phyloP scores from a whole-genome alignment of 1,140 invertebrate genomes.

The Solenopsis fugax region DNA sequence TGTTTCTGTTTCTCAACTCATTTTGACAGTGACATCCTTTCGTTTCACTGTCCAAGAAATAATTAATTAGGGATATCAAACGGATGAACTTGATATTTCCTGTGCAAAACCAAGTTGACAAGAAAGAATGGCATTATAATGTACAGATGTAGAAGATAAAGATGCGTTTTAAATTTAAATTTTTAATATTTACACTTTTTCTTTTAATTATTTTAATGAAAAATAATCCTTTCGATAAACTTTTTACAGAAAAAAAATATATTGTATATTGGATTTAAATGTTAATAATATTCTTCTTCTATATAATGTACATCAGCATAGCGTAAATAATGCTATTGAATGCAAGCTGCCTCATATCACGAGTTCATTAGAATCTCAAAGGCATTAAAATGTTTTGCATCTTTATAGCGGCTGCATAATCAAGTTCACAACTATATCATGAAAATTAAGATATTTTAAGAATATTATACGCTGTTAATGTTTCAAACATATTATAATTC shows the following conservation, averaged over 20 bases:
- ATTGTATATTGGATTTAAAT: not conserved
- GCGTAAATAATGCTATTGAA: constrained; percentile 32
- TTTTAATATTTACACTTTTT: not conserved
- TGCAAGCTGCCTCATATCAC: not conserved
- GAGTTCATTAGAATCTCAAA: constrained; percentile 52
- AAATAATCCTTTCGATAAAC: not conserved
- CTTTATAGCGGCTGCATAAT: not conserved
- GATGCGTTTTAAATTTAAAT: not conserved
- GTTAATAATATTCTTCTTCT: constrained; percentile 4
- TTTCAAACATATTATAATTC: not conserved
- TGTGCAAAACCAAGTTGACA: constrained; percentile 10
- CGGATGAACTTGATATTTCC: constrained; percentile 12
- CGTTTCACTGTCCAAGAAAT: constrained; percentile 46
- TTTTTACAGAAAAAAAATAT: constrained; percentile 2
- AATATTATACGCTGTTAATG: not conserved
- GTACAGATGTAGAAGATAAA: not conserved
- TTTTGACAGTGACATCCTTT: constrained; percentile 38
- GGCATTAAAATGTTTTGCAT: constrained; percentile 5
- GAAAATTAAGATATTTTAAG: not conserved
- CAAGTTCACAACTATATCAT: not conserved
- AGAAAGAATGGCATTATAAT: not conserved
- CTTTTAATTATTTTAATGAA: not conserved
- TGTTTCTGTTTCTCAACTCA: constrained; percentile 52
- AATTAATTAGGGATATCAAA: constrained; percentile 60
- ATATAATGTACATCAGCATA: not conserved